phyloP scores from a whole-genome alignment of 1,140 invertebrate genomes.

The Pachyrhynchus sulphureomaculatus region DNA sequence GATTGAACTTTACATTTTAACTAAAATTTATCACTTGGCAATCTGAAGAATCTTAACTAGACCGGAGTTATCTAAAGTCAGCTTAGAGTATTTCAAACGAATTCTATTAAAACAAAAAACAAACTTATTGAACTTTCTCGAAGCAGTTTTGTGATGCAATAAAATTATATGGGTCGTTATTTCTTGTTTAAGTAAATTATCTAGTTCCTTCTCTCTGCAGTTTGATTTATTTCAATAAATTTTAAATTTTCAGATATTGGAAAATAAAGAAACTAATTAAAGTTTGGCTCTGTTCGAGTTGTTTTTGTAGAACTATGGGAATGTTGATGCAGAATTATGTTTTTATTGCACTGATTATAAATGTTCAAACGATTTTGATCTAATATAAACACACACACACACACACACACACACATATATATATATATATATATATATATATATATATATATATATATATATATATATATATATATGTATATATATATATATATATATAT shows the following conservation, averaged over 20 bases:
- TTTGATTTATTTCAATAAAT: conserved; percentile 23
- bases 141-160: conserved; percentile 9
- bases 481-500: no score
- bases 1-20: neutral
- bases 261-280: conserved; percentile 21
- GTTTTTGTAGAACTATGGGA: neutral
- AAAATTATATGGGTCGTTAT: conserved; percentile 19
- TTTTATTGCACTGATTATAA: no score
- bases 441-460: no score
- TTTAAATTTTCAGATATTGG: neutral
- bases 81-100: conserved; percentile 6
- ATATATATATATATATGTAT: no score
- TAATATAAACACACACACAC: no score
- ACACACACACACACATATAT: no score
- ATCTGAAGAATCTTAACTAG: neutral
- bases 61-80: neutral
- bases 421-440: no score
- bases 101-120: conserved; percentile 3
- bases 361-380: no score
- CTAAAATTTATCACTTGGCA: neutral
- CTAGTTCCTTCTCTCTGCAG: conserved; percentile 5
- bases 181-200: conserved; percentile 14
- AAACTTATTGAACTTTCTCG: neutral
- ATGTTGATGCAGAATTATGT: no score
- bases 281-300: conserved; percentile 5